Percentiles rank a stretch among this genome's conserved stretches.
Evolutionary conservation across 2,797 vertebrate genomes (phyloP).

Genomic region (Amblyraja radiata): DNA sequence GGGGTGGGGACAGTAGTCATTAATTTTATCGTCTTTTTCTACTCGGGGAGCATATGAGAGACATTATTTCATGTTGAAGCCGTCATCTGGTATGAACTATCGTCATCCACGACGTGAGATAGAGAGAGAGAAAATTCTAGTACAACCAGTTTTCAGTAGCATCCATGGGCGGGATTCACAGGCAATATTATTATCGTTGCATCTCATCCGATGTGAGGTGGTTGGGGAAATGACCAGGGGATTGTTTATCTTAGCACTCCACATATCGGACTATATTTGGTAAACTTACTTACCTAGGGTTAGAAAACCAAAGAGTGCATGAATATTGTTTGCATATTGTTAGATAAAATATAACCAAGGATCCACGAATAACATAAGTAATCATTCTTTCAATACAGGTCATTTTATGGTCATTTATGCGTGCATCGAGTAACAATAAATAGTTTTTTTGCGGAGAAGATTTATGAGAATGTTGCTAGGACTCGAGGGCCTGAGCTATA

Average conservation of each 20-base stretch:
- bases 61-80: background rate
- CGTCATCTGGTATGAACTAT: constrained; percentile 27
- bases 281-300: background rate
- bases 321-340: constrained; percentile 1
- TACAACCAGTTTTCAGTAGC: constrained; percentile 25
- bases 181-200: background rate
- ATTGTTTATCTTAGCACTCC: background rate
- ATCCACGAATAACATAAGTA: background rate
- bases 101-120: constrained; percentile 13
- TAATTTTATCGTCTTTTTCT: background rate
- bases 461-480: too few species aligned
- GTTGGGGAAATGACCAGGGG: too few species aligned
- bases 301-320: background rate
- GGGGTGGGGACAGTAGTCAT: background rate
- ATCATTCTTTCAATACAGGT: background rate
- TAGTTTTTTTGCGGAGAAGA: background rate
- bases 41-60: background rate
- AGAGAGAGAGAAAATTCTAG: constrained; percentile 36
- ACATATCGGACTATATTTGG: background rate
- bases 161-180: constrained; percentile 12
- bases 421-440: background rate
- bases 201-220: background rate
- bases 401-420: background rate
- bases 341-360: background rate
- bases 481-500: too few species aligned